Base-by-base conservation (phyloP, 2,888 invertebrate species). In the Pecten maximus region DNA sequence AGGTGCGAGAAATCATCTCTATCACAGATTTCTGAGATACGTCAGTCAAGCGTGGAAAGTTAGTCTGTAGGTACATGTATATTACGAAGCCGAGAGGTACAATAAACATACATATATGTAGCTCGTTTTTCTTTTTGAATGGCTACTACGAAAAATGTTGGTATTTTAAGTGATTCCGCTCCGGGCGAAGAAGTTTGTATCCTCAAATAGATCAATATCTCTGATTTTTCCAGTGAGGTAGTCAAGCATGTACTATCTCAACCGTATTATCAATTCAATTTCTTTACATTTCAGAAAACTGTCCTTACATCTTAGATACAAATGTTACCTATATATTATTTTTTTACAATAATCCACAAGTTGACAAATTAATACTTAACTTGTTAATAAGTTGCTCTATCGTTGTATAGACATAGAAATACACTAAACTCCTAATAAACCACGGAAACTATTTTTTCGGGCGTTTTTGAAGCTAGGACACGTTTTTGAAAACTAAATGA, bases 141-240 rank as follows among this genome's bases (percentile, higher is more conserved):
- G 35, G 35, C 74, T 35, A 74, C 74, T 8, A 74, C 74, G 74
- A 74, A 35, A 74, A 74, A 35, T 74, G 10, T 74, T 74, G 74
- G 74, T 74, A 74, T 74, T 74, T 74, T 74, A 74, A 74, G 74
- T 74, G 74, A 74, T 74, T 74, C 16, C 3, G 35, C 74, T 74
- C 35, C 74, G 23, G 74, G 74, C 74, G 28, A 74, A 35, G 60
- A 23, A 35, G 28, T 74, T 35, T 35, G 4, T 74, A 74, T 74
- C 74, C 8, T 35, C 28, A 74, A 28, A 35, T 35, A 12, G 74
- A 74, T 74, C 74, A 35, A 74, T 74, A 74, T 74, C 35, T 74
- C 4, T 74, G 0, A 6, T 28, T 74, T 74, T 35, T 10, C 23
- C 28, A 35, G 8, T 74, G 35, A 23, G 28, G 28, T n/a, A n/a